phyloP scores from a whole-genome alignment of 1,140 invertebrate species.

The Leptinotarsa undecemlineata region DNA sequence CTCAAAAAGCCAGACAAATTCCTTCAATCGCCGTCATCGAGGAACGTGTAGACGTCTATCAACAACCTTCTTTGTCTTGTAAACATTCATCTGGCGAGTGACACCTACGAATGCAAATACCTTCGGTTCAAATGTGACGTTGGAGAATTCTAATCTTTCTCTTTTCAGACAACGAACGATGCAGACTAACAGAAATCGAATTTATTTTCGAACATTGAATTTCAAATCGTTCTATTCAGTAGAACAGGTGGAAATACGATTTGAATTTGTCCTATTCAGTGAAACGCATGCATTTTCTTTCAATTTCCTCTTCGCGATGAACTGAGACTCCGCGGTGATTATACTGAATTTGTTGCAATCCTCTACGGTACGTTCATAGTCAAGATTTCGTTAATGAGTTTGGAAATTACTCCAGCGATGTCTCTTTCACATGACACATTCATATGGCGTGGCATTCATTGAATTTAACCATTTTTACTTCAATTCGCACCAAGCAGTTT shows the following conservation, averaged over 20 bases:
- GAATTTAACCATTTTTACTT: too few relatives aligned
- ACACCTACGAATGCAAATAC: neutral
- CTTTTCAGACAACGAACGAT: neutral
- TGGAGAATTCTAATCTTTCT: neutral
- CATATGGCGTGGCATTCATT: too few relatives aligned
- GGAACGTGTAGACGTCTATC: too few relatives aligned
- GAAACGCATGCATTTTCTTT: neutral
- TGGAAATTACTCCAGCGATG: too few relatives aligned
- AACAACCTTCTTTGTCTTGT: too few relatives aligned
- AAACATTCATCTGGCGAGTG: neutral
- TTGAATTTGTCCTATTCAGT: neutral
- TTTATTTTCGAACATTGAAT: neutral
- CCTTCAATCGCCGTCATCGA: too few relatives aligned
- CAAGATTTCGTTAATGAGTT: too few relatives aligned
- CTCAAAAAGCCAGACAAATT: too few relatives aligned
- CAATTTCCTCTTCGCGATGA: neutral
- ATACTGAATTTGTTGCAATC: neutral
- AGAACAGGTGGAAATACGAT: conserved; percentile 4
- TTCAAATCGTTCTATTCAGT: conserved; percentile 2
- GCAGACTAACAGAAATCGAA: neutral
- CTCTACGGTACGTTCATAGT: too few relatives aligned
- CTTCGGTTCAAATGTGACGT: neutral
- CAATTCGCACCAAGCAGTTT: too few relatives aligned
- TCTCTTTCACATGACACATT: too few relatives aligned
- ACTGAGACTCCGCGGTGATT: neutral